Base-by-base conservation (phyloP, 1,140 invertebrate species). In the Arion vulgaris region DNA sequence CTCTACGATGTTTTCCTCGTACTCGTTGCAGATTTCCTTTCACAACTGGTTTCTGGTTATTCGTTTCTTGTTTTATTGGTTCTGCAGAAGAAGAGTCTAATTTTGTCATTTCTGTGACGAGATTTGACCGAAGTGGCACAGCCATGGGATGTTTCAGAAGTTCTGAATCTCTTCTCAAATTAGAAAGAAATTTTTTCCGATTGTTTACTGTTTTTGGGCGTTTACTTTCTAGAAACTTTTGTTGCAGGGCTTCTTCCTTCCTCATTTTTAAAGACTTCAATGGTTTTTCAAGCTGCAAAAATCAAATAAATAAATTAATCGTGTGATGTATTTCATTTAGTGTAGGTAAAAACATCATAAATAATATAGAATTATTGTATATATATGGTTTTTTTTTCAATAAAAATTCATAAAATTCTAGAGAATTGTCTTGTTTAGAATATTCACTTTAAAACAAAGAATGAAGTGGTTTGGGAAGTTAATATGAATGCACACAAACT, bases 101-200 rank as follows among this genome's bases (percentile, higher is more conserved):
- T 66, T 66, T 66, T 28, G 62, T 26, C 7, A 13, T 72, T 1
- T 72, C 39, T 39, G 71, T 72, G 38, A 78, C 32, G 13, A 78
- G 57, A 66, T 78, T 68, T 1, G 76, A 41, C 28, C 57, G 32
- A 34, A 78, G 76, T 17, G 76, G 76, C 13, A 78, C 57, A 4
- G 76, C 53, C 38, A 39, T 19, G 28, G 76, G 76, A 19, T 78
- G 49, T 36, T 78, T 57, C 26, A 78, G 28, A 1, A 78, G 76
- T 38, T 68, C 53, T 28, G 7, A 2, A 5, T 75, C 45, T 49
- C 2, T 39, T 5, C 53, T 9, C 39, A 49, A 75, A 34, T 4
- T 11, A 1, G 45, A 13, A 28, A 32, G 17, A 34, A 28, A 11
- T 34, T 66, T 66, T 7, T 2, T 32, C n/a, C 7, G 53, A 23